A percentile compares a stretch with the other conserved stretches of the same genome.
phyloP scores from a whole-genome alignment of 1,140 invertebrate genomes.

The Danaus plexippus region DNA sequence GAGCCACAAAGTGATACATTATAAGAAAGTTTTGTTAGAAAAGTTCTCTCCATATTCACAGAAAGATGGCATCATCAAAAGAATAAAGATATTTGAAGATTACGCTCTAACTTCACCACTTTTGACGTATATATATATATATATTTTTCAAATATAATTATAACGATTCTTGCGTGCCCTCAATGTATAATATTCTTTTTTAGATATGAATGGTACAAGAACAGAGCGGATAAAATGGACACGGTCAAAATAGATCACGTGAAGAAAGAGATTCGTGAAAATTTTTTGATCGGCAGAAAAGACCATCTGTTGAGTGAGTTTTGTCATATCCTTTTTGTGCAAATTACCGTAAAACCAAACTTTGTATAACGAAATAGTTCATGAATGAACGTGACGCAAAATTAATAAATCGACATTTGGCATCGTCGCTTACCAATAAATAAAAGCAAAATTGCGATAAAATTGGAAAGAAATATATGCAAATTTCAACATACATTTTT shows the following conservation, averaged over 20 bases:
- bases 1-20: slow-evolving; percentile 79
- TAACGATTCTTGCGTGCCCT: background rate
- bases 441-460: no score
- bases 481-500: background rate
- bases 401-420: no score
- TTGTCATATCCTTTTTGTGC: background rate
- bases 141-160: background rate
- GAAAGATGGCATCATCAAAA: slow-evolving; percentile 78
- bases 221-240: slow-evolving; percentile 79
- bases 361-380: no score
- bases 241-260: slow-evolving; percentile 74
- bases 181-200: slow-evolving; percentile 13
- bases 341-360: no score
- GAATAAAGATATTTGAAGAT: slow-evolving; percentile 80
- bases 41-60: slow-evolving; percentile 83
- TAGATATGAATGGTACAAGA: slow-evolving; percentile 79
- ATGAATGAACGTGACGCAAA: no score
- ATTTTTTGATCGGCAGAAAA: slow-evolving; percentile 77
- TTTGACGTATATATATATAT: slow-evolving; percentile 43
- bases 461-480: background rate
- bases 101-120: slow-evolving; percentile 75
- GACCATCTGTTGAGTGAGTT: slow-evolving; percentile 78
- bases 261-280: slow-evolving; percentile 75
- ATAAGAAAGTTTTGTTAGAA: slow-evolving; percentile 83
- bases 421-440: no score